Evolutionary conservation across 2,888 invertebrate genomes (phyloP), one percentile per base, ranked within the genome.

Genomic region (Augiades crinisus): DNA sequence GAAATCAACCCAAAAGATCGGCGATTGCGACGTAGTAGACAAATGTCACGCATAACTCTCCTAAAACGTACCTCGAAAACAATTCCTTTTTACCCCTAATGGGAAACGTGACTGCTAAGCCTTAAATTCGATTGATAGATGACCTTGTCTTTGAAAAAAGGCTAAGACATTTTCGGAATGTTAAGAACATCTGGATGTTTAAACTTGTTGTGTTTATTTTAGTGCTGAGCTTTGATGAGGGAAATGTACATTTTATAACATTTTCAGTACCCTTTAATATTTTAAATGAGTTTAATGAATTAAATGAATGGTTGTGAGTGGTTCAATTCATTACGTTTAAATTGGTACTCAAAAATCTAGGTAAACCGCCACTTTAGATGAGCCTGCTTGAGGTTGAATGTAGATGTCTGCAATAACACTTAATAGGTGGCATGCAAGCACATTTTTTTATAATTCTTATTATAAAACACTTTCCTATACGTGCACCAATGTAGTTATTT

Each of bases 41-140:
- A 73, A 80, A 81, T 78, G 79, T 59, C 57, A 52, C 58, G 56
- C 67, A 78, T 78, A 67, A 71, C 61, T 76, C 75, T 70, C 62
- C 60, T 59, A 59, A 33, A 41, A 41, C 33, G 41, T 41, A 55
- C 60, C 56, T 36, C 37, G 43, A 37, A 46, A 53, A 57, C 57
- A 55, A 43, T 45, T 44, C 46, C 47, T 31, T 40, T 46, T 46
- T 40, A 22, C 46, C 13, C 10, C 63, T 57, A 70, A 70, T 70
- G 59, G 64, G 67, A 68, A 64, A 67, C 69, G 64, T 69, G 65
- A 61, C 55, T 52, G 50, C 37, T 47, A 53, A 53, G 43, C 47
- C 47, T 27, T 37, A 34, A 50, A 44, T 43, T 45, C 46, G 44
- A 53, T 55, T 54, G 54, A 54, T 47, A 57, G 56, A 56, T 47